A percentile compares a stretch with the other conserved stretches of the same genome.
phyloP scores from a whole-genome alignment of 1,140 invertebrate genomes.

The Drosophila subpulchrella region DNA sequence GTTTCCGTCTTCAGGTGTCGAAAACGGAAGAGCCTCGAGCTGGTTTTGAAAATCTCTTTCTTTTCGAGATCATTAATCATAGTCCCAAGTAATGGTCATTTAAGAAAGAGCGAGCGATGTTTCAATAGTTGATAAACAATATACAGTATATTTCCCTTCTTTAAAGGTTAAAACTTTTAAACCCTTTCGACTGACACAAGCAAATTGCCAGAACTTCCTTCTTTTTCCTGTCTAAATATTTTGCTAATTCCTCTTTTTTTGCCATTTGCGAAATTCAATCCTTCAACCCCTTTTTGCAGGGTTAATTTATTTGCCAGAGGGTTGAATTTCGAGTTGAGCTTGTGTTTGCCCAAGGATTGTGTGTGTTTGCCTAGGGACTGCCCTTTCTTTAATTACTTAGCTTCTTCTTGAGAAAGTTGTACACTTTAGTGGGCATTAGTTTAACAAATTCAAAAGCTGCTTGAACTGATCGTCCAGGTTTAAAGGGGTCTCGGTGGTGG shows the following conservation, averaged over 20 bases:
- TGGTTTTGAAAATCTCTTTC: constrained; percentile 6
- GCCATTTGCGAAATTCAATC: constrained; percentile 35
- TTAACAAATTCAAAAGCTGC: constrained; percentile 70
- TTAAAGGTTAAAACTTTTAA: background rate
- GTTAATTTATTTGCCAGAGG: constrained; percentile 49
- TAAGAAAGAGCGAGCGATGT: background rate
- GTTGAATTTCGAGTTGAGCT: constrained; percentile 33
- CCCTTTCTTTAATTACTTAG: constrained; percentile 29
- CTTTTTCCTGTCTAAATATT: constrained; percentile 11
- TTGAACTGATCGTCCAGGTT: constrained; percentile 73
- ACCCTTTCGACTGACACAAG: constrained; percentile 1
- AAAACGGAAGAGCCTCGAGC: constrained; percentile 23
- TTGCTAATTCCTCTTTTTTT: constrained; percentile 19
- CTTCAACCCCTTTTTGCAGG: constrained; percentile 28
- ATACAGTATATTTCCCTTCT: background rate
- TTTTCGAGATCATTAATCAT: constrained; percentile 23
- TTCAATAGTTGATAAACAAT: background rate
- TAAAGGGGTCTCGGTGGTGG: constrained; percentile 33
- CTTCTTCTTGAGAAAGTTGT: constrained; percentile 15
- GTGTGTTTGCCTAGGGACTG: background rate
- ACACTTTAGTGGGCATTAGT: constrained; percentile 52
- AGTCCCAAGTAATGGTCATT: background rate
- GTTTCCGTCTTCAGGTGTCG: constrained; percentile 30
- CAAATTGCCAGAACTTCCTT: constrained; percentile 7
- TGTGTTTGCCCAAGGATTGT: constrained; percentile 28